Evolutionary conservation across 2,113 vertebrate species (phyloP), one percentile per base, ranked within the genome.

Genomic region (Tragulus kanchil): DNA sequence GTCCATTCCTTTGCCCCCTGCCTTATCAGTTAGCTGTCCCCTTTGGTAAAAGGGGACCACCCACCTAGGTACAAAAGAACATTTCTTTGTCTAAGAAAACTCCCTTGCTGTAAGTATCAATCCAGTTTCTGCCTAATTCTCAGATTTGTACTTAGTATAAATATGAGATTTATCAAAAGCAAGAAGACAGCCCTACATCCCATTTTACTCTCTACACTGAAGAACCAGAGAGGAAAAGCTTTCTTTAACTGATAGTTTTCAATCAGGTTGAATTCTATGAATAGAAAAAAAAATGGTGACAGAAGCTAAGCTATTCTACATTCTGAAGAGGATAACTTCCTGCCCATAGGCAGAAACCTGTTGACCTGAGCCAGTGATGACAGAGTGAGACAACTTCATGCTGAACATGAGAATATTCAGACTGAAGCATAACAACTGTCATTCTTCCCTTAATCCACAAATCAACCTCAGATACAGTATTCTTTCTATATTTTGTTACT

Each of bases 351-450:
- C 62, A 45, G 54, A 82, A 52, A 83, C 36, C 17, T 69, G 5
- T 3, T 31, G 54, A 81, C 17, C 71, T 52, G 62, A 31, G 10
- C 26, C n/a, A 6, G 5, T 4, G n/a, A 36, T 4, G 12, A 15
- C 36, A 16, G 21, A 69, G 75, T 13, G 52, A 85, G 21, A 82
- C 17, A n/a, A 21, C 8, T 71, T 64, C 58, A 56, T 1, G 7
- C 1, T 6, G 19, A 85, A 45, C 45, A 8, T 8, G 14, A 62
- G 28, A 67, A 73, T 31, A 69, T 31, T 77, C 50, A 45, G 0
- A 48, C 0, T 19, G 17, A 83, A 82, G 83, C 5, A 2, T 0
- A 26, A 4, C 0, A 14, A 16, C 36, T n/a, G 12, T 19, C 16
- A 15, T 9, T 28, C 64, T 36, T 6, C 52, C 45, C 36, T 48